These are phyloP conservation scores for Connochaetes taurinus DNA, from an alignment of 2,113 vertebrate species.

Conservation along the genomic window DNA sequence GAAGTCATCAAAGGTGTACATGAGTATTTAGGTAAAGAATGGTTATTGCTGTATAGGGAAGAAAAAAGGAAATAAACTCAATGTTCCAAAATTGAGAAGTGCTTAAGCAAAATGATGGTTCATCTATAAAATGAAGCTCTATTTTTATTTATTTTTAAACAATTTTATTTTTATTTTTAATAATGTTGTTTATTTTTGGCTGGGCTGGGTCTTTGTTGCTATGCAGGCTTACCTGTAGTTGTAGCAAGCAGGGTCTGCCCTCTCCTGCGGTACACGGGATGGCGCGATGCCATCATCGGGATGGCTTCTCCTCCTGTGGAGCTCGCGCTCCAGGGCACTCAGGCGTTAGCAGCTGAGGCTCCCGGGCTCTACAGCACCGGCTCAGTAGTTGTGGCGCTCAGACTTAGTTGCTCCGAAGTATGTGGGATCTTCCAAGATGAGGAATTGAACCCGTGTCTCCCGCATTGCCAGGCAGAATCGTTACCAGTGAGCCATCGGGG, in stretches of 20 bases:
- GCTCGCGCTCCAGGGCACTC: accelerated
- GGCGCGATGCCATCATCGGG: accelerated
- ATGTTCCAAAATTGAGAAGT: not conserved
- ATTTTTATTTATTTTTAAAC: not conserved
- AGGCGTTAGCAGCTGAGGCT: not conserved
- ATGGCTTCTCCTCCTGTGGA: accelerated
- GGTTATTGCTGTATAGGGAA: not conserved
- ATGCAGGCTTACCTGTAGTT: not conserved
- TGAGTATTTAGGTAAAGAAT: not conserved
- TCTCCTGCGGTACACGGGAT: accelerated
- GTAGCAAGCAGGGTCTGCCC: not conserved
- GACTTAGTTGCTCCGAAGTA: not conserved
- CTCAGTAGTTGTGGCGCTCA: accelerated
- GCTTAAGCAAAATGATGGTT: not conserved
- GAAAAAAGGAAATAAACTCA: not conserved
- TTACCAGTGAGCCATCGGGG: not conserved
- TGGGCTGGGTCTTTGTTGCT: not conserved
- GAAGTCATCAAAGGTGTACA: not conserved
- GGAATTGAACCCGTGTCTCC: not conserved
- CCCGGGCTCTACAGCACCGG: accelerated
- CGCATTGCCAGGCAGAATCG: not conserved
- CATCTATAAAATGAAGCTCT: not conserved
- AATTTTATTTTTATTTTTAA: not conserved
- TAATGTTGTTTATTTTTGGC: not conserved
- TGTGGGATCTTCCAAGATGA: not conserved